A percentile compares a stretch with the other conserved stretches of the same genome.
Conservation (phyloP, 2,113 vertebrate genomes). For the Menura novaehollandiae region DNA sequence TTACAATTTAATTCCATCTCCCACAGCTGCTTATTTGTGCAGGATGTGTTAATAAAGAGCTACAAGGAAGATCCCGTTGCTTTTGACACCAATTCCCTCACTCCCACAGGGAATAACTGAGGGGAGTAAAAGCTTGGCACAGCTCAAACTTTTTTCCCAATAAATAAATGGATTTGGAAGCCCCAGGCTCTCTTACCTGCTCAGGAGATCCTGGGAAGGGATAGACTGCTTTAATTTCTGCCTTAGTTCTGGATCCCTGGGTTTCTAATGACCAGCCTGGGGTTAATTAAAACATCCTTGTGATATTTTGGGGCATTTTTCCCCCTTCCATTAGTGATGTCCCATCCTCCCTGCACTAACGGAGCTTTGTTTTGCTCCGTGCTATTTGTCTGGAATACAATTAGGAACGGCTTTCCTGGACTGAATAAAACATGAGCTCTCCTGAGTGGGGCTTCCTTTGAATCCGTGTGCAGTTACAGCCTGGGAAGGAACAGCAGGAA, state of each 20-base stretch:
- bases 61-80: neutral
- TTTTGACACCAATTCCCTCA: neutral
- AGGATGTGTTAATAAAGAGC: neutral
- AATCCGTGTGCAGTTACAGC: neutral
- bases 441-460: neutral
- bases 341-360: neutral
- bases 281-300: constrained; percentile 35
- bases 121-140: neutral
- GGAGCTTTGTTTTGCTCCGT: neutral
- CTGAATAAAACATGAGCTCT: constrained; percentile 49
- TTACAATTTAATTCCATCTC: neutral
- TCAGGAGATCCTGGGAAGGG: neutral
- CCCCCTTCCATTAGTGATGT: neutral
- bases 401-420: neutral
- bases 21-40: neutral
- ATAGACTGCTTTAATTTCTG: neutral
- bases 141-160: neutral
- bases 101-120: neutral
- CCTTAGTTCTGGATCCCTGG: neutral
- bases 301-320: neutral
- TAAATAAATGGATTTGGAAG: neutral
- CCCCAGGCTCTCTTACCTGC: neutral
- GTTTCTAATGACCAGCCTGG: neutral
- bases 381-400: neutral
- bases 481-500: neutral